Evolutionary conservation across 2,113 vertebrate genomes (phyloP), one percentile per base, ranked within the genome.

Genomic region (Nothobranchius furzeri): DNA sequence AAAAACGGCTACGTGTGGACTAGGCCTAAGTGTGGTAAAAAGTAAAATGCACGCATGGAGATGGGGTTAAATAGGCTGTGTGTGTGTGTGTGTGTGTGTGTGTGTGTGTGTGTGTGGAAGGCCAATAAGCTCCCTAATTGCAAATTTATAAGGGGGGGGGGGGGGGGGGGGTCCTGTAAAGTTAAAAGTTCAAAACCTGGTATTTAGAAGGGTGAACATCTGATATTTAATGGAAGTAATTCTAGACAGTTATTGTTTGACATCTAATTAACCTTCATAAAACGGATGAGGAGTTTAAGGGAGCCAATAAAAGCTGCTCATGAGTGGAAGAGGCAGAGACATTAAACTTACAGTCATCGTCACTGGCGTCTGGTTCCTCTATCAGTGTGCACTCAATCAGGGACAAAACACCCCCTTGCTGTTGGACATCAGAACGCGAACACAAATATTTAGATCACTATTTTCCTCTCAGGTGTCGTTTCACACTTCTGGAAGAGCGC

Each of bases 361-460:
- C 97, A 43, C 85, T 94, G 6, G 90, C 84, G 0, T 99, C 98
- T 1, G 96, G 88, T 78, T 99, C 98, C 75, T 99, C 98, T 0
- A 99, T 94, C 79, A 99, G 85, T 0, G 96, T 99, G 85, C 98
- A 99, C 60, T 99, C 95, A 52, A 97, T 96, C 25, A 99, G 92
- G 46, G 98, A 98, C 60, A 98, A 89, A 70, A 99, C 97, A 17
- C 98, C 98, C 65, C 97, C 98, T 92, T 97, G 96, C 98, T 99
- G 88, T 37, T 87, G 73, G 89, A 76, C 51, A 79, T 91, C 35
- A 10, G 52, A 53, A 20, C 57, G 50, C 36, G 64, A 15, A 77
- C 52, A 9, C 3, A 11, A 35, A 2, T 10, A 46, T 40, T 57
- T 8, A 48, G 15, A 43, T 35, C 51, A 36, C 0, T 3, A 30